Evolutionary conservation across 2,888 invertebrate species (phyloP), one percentile per base, ranked within the genome.

Genomic region (Amaurobius ferox): DNA sequence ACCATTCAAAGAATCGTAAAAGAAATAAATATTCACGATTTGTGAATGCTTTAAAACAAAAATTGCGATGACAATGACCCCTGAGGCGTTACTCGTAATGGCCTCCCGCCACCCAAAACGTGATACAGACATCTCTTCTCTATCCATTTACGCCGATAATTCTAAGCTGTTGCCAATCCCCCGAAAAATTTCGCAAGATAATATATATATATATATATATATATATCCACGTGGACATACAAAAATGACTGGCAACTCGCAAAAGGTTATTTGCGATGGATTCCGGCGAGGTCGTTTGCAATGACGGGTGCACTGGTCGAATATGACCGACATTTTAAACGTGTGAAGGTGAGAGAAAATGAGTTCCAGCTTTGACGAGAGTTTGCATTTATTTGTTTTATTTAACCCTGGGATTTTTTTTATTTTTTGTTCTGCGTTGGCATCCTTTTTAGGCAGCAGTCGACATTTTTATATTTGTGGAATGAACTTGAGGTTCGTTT

Each of bases 281-380:
- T 35, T 66, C 30, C 19, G n/a, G 19, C 30, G 32, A 30, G 30
- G 66, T 30, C 66, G 28, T n/a, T 64, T 32, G 28, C 35, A n/a
- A 66, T 66, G 35, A 66, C 66, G 30, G n/a, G 61, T 16, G 55
- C 48, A 68, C 30, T 55, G 76, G 30, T 48, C 66, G n/a, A 29
- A 11, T 16, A 30, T 73, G 73, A 80, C 73, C 79, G 67, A 80
- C 26, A 73, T 80, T 73, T 44, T 66, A 23, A 55, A 23, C 55
- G 23, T 16, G 55, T 55, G 55, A 55, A 55, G 55, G 55, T 55
- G 23, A 55, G 55, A 55, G 55, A 55, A 55, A 55, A 55, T 55
- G 3, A 23, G 55, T 23, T 55, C 5, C 55, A 55, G 2, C 9
- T 44, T 44, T n/a, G n/a, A n/a, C 6, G 23, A 19, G 23, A 19